Percentiles rank a stretch among this genome's conserved stretches.
phyloP scores from a whole-genome alignment of 2,113 vertebrate genomes.

The Peromyscus californicus region DNA sequence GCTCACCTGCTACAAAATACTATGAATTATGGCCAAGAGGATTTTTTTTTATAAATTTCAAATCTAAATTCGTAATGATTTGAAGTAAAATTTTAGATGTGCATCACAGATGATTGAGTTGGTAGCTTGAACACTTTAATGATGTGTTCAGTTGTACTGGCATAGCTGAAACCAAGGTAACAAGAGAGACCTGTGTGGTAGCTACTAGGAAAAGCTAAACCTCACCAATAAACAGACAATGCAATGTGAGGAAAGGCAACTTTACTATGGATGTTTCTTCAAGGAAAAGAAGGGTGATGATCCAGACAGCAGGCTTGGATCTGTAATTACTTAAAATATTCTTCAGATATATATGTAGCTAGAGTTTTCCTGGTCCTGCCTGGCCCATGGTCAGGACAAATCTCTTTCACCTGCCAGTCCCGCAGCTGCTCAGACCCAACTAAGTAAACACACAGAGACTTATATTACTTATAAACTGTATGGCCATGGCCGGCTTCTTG shows the following conservation, averaged over 20 bases:
- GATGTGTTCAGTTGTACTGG: not conserved
- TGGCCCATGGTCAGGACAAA: no score
- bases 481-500: no score
- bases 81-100: not conserved
- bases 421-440: no score
- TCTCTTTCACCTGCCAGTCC: no score
- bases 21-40: not conserved
- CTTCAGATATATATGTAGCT: not conserved
- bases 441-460: no score
- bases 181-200: not conserved
- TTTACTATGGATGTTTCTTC: not conserved
- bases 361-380: no score
- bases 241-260: not conserved
- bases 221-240: not conserved
- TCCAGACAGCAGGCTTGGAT: not conserved
- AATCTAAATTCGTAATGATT: not conserved
- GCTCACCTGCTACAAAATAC: not conserved
- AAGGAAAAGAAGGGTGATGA: not conserved
- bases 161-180: not conserved
- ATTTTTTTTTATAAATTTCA: constrained; percentile 44
- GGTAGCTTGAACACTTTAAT: not conserved
- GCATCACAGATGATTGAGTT: not conserved
- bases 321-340: not conserved
- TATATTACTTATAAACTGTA: no score
- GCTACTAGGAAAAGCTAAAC: not conserved